Evolutionary conservation across 2,113 vertebrate species (phyloP), one percentile per base, ranked within the genome.

Genomic region (Megalops atlanticus): DNA sequence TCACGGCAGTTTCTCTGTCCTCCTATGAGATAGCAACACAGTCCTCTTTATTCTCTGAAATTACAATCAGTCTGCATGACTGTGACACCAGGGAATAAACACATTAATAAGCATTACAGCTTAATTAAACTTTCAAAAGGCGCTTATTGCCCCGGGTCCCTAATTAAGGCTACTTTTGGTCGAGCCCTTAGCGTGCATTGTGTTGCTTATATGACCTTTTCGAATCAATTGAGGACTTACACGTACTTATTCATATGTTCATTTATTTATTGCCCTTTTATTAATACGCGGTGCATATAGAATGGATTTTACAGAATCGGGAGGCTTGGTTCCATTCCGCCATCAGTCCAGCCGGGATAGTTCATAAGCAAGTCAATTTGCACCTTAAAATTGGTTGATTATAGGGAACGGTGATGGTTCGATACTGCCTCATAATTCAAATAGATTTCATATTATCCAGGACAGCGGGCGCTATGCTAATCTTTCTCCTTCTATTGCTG

Each of bases 61-160:
- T 87, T 81, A 85, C 87, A 89, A 91, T 90, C 84, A 88, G 77
- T 79, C 80, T 76, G 84, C 76, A 81, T 73, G 81, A 82, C 83
- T 80, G 85, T 83, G 80, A 84, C 85, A 82, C 81, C 33, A 5
- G 68, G 74, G 83, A 86, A 88, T 87, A 91, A 90, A 92, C 89
- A 89, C 85, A 91, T 93, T 90, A 91, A 93, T 92, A 91, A 92
- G 92, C 90, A 92, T 92, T 84, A 89, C 74, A 80, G 69, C 74
- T 77, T 81, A 86, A 89, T 87, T 89, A 89, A 79, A 84, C 79
- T 91, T 89, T 89, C 88, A 87, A 84, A 83, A 89, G 81, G 78
- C 85, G 77, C 83, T 86, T 84, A 83, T 88, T 90, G 86, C 85
- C 88, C 89, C 88, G 83, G 88, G 84, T 82, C 81, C 79, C 81